Conservation (phyloP, 1,140 invertebrate genomes). For the Zeugodacus cucurbitae region DNA sequence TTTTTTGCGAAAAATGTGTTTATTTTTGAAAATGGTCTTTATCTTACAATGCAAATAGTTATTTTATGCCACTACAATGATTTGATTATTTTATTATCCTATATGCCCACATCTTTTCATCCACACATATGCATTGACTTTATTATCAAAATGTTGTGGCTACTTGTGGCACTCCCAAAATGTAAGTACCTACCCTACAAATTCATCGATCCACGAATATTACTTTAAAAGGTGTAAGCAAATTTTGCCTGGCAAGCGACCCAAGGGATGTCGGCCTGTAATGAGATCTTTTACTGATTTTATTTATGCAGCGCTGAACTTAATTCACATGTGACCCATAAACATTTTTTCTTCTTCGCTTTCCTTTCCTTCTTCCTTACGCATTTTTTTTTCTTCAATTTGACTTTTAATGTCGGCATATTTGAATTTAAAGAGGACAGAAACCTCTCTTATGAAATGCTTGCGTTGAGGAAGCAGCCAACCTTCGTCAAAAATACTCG, state of each 20-base stretch:
- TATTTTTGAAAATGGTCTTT: no score
- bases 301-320: neutral
- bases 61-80: no score
- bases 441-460: neutral
- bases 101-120: no score
- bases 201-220: no score
- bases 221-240: neutral
- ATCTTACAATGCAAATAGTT: no score
- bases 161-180: no score
- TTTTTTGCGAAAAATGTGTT: no score
- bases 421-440: neutral
- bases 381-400: neutral
- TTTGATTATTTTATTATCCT: no score
- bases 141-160: no score
- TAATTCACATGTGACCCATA: neutral
- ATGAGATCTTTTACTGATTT: neutral
- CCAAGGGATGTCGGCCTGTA: neutral
- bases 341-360: neutral
- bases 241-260: neutral
- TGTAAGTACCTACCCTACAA: no score
- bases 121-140: no score
- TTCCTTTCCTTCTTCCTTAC: neutral
- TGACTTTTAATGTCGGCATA: neutral
- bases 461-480: neutral
- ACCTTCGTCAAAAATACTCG: neutral